These are phyloP conservation scores for Gymnorhina tibicen DNA, from an alignment of 2,113 vertebrate species.

Conservation along the genomic window DNA sequence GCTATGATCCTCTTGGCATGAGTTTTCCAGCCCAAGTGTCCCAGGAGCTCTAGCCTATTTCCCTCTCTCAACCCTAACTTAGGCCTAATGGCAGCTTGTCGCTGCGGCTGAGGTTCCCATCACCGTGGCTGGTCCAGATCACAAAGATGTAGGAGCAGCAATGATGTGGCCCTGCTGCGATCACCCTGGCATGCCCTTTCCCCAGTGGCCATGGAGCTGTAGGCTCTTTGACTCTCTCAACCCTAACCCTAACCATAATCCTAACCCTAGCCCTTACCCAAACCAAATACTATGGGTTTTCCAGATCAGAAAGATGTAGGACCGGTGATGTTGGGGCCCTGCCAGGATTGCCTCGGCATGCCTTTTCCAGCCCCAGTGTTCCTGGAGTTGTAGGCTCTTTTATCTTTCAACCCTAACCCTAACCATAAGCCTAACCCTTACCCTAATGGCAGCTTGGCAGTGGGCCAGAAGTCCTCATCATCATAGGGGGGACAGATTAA, in stretches of 20 bases:
- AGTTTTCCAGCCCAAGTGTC: background rate
- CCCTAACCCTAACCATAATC: background rate
- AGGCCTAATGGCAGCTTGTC: background rate
- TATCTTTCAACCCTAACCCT: background rate
- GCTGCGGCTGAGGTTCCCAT: background rate
- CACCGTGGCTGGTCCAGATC: background rate
- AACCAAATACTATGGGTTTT: background rate
- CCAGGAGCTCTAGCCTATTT: background rate
- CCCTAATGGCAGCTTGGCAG: background rate
- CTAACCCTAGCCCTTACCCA: too few species aligned
- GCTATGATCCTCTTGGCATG: background rate
- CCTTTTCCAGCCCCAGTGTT: background rate
- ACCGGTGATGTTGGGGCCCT: background rate
- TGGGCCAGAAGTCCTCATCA: too few species aligned
- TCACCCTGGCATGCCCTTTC: too few species aligned
- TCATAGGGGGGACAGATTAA: background rate
- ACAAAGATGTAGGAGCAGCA: background rate
- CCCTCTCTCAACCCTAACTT: background rate
- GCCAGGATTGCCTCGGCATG: rapidly evolving
- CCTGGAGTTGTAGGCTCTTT: background rate
- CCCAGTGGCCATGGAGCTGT: background rate
- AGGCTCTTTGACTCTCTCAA: too few species aligned
- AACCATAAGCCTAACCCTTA: background rate
- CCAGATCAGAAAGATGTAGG: background rate
- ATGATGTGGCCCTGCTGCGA: rapidly evolving